Percentiles rank a stretch among this genome's conserved stretches.
phyloP scores from a whole-genome alignment of 2,797 vertebrate species.

The Tauraco hartlaubi region DNA sequence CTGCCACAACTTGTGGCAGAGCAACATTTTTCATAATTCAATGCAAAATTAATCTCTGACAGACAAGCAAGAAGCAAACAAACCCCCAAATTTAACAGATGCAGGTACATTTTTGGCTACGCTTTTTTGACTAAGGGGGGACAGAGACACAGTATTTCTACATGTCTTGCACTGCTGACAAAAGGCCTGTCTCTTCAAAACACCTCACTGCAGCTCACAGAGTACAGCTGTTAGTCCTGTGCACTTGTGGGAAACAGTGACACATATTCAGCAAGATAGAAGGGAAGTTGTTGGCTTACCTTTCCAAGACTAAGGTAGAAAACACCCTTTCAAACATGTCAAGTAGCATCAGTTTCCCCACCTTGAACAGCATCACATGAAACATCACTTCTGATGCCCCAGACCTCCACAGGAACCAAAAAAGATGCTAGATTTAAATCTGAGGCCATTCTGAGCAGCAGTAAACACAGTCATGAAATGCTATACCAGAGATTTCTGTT shows the following conservation, averaged over 20 bases:
- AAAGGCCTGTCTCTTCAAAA: not conserved
- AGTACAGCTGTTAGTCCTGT: not conserved
- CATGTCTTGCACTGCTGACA: not conserved
- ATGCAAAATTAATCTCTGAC: not conserved
- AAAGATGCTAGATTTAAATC: not conserved
- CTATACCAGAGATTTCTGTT: not conserved
- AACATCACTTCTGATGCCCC: not conserved
- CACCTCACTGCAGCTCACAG: not conserved
- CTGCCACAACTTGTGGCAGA: not conserved
- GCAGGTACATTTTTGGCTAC: not conserved
- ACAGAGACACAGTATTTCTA: not conserved
- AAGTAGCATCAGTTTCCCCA: not conserved
- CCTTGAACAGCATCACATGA: not conserved
- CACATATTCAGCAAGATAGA: not conserved
- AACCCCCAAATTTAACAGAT: not conserved
- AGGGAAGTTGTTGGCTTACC: not conserved
- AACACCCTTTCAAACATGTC: not conserved
- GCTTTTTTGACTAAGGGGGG: not conserved
- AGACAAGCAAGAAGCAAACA: not conserved
- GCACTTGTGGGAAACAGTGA: not conserved
- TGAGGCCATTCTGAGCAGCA: accelerated
- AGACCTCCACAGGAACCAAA: not conserved
- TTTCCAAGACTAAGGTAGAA: not conserved
- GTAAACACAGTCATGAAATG: not conserved
- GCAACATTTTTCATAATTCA: not conserved